Evolutionary conservation across 2,113 vertebrate species (phyloP).

Genomic region (Diphyllodes magnificus): DNA sequence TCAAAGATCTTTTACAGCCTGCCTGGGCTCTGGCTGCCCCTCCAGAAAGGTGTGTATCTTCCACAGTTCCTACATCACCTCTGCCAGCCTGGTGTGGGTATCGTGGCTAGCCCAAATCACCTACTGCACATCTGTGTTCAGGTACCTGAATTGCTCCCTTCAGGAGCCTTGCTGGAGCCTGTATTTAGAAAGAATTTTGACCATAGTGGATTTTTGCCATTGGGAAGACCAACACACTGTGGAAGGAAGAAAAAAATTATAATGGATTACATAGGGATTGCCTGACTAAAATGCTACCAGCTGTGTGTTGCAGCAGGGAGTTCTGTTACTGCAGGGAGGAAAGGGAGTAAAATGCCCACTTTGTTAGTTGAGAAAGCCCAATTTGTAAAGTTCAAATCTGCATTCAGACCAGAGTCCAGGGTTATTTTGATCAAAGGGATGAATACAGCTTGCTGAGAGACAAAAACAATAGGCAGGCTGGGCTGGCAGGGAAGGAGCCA

Average conservation of each 20-base stretch:
- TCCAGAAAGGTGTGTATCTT: neutral
- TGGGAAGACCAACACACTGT: neutral
- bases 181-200: neutral
- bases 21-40: neutral
- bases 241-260: slow-evolving; percentile 35
- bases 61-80: neutral
- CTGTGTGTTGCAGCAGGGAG: neutral
- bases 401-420: neutral
- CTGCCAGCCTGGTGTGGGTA: neutral
- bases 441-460: neutral
- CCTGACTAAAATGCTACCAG: slow-evolving; percentile 36
- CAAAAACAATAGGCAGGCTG: neutral
- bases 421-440: slow-evolving; percentile 9
- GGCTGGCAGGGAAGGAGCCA: neutral
- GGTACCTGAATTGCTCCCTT: neutral
- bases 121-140: neutral
- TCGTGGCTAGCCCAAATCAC: neutral
- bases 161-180: neutral
- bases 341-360: slow-evolving; percentile 30
- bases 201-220: neutral
- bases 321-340: neutral
- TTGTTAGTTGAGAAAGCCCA: neutral
- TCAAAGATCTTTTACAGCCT: neutral
- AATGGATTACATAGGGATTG: neutral
- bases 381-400: slow-evolving; percentile 20